These are phyloP conservation scores for Progne subis DNA, from an alignment of 2,113 vertebrate species.

Conservation along the genomic window DNA sequence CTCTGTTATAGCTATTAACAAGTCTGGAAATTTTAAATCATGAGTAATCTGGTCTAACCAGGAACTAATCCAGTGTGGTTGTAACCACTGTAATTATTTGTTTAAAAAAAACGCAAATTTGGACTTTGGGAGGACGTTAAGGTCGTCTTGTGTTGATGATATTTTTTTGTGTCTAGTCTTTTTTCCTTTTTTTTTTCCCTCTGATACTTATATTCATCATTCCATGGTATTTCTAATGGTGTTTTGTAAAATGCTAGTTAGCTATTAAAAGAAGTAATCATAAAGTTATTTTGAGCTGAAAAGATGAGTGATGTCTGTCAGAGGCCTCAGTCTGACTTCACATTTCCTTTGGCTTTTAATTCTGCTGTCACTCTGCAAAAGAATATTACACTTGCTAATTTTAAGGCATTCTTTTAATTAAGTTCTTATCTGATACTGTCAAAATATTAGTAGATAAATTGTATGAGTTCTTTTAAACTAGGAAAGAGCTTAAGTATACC, in stretches of 20 bases:
- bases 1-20: constrained; percentile 37
- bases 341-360: neutral
- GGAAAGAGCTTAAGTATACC: neutral
- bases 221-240: neutral
- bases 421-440: neutral
- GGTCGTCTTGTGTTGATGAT: neutral
- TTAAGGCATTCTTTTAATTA: neutral
- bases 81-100: constrained; percentile 18
- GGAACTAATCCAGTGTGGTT: constrained; percentile 6
- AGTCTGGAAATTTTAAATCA: constrained; percentile 34
- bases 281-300: neutral
- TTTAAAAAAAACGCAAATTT: constrained; percentile 40
- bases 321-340: neutral
- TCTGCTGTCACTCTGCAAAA: neutral
- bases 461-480: neutral
- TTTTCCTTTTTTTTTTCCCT: fast-evolving
- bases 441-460: neutral
- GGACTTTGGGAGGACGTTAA: neutral
- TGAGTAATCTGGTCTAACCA: constrained; percentile 45
- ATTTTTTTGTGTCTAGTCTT: neutral
- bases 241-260: neutral
- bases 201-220: neutral
- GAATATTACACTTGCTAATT: neutral
- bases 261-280: neutral
- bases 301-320: neutral